A percentile compares a stretch with the other conserved stretches of the same genome.
Conservation (phyloP, 1,140 invertebrate genomes). For the Caerostris darwini region DNA sequence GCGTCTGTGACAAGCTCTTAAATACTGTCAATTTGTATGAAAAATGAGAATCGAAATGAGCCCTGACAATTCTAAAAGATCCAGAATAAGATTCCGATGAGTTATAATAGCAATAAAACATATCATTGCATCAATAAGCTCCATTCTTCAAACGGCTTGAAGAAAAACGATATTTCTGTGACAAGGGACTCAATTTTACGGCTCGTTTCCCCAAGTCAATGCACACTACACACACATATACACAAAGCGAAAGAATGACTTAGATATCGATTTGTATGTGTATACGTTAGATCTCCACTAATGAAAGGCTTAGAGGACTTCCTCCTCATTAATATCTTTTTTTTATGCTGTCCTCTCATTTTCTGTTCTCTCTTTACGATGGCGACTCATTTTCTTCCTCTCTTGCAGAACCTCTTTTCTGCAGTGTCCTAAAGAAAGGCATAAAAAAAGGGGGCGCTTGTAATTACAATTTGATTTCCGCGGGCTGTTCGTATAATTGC, state of each 20-base stretch:
- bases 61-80: conserved; percentile 31
- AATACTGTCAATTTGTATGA: neutral
- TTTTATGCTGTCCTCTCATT: neutral
- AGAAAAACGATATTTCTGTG: conserved; percentile 48
- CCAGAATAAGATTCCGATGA: neutral
- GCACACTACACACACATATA: neutral
- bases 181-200: conserved; percentile 30
- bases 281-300: conserved; percentile 48
- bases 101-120: conserved; percentile 40
- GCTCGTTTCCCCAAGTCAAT: conserved; percentile 28
- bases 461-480: conserved; percentile 63
- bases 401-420: neutral
- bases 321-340: conserved; percentile 44
- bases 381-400: conserved; percentile 34
- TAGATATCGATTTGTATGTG: conserved; percentile 56
- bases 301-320: conserved; percentile 56
- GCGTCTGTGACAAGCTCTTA: neutral
- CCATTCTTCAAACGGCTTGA: neutral
- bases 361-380: neutral
- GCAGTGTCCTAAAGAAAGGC: neutral
- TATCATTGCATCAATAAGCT: conserved; percentile 9
- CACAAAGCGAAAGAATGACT: conserved; percentile 29
- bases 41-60: neutral
- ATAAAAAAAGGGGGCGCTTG: neutral
- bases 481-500: conserved; percentile 48